Conservation (phyloP, 2,113 vertebrate species). For the Argyrosomus japonicus region DNA sequence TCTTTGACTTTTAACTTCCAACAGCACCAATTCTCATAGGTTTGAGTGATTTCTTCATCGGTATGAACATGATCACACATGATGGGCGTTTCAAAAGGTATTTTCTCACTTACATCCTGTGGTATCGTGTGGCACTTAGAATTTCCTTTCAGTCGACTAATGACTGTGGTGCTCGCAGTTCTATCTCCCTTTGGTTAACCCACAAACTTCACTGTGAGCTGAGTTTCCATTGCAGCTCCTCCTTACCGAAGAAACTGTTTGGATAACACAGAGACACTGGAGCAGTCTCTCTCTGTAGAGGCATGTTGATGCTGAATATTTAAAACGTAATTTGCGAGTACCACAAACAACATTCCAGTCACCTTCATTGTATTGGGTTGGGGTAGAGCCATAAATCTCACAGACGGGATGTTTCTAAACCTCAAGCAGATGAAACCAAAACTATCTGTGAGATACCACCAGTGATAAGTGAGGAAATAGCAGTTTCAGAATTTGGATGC, state of each 20-base stretch:
- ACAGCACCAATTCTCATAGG: not conserved
- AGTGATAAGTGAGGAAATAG: not conserved
- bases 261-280: constrained; percentile 1
- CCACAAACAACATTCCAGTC: constrained; percentile 18
- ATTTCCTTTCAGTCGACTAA: no score
- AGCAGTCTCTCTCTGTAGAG: not conserved
- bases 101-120: not conserved
- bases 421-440: constrained; percentile 24
- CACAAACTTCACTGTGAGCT: not conserved
- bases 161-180: not conserved
- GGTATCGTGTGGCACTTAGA: not conserved
- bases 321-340: not conserved
- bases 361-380: not conserved
- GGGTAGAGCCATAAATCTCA: not conserved
- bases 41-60: not conserved
- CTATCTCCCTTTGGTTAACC: not conserved
- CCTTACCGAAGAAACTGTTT: not conserved
- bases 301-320: not conserved
- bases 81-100: not conserved
- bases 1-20: not conserved
- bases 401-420: constrained; percentile 6
- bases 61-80: not conserved
- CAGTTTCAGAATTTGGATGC: constrained; percentile 15
- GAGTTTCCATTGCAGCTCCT: not conserved
- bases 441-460: not conserved